Evolutionary conservation across 2,113 vertebrate species (phyloP).

Genomic region (Mus spicilegus): DNA sequence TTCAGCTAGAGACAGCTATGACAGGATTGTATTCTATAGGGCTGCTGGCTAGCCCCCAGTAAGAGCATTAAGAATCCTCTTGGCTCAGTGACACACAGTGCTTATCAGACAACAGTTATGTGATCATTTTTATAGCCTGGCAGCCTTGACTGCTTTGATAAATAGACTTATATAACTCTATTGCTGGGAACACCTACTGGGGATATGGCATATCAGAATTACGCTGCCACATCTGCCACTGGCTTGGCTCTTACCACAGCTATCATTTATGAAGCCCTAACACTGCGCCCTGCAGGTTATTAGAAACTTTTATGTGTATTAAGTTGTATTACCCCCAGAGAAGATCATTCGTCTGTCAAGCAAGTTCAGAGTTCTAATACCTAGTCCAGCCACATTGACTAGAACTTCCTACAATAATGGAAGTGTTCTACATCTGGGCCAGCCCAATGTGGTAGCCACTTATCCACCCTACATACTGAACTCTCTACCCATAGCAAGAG

Average conservation of each 20-base stretch:
- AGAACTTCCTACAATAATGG: background rate
- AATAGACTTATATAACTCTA: constrained; percentile 1
- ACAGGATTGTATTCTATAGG: background rate
- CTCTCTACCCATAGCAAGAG: background rate
- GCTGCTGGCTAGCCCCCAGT: constrained; percentile 1
- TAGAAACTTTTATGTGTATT: background rate
- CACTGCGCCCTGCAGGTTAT: background rate
- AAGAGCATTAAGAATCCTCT: background rate
- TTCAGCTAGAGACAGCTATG: background rate
- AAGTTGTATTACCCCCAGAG: background rate
- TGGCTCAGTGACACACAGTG: background rate
- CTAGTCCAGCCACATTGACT: background rate
- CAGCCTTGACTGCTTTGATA: constrained; percentile 56
- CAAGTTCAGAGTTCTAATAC: background rate
- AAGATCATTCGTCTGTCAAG: background rate
- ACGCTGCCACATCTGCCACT: background rate
- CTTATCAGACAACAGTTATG: constrained; percentile 54
- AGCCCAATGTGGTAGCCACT: background rate
- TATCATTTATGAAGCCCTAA: background rate
- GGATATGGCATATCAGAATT: background rate
- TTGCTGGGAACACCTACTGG: constrained; percentile 36
- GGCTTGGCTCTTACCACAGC: background rate
- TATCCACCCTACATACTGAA: background rate
- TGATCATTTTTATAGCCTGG: constrained; percentile 41
- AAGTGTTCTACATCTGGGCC: background rate